Evolutionary conservation across 2,888 invertebrate genomes (phyloP).

Genomic region (Hermodice carunculata): DNA sequence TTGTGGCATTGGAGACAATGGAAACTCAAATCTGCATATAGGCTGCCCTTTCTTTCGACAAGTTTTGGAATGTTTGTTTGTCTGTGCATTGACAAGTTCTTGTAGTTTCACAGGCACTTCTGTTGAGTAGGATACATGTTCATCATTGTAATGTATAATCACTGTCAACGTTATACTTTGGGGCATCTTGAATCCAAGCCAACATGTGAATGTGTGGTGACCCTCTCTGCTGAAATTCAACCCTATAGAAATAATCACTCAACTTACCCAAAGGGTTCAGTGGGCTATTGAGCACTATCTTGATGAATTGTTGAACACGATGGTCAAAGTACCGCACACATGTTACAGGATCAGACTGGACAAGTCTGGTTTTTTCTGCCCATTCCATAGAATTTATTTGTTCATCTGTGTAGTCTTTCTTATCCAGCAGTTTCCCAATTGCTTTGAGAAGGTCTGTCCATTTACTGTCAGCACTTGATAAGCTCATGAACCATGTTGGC

Average conservation of each 20-base stretch:
- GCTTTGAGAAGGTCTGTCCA: conserved; percentile 23
- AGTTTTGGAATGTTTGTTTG: no score
- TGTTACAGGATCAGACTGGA: conserved; percentile 40
- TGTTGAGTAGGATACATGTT: no score
- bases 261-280: background rate
- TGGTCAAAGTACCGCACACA: conserved; percentile 38
- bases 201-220: background rate
- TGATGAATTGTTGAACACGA: conserved; percentile 34
- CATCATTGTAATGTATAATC: no score
- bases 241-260: background rate
- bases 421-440: conserved; percentile 19
- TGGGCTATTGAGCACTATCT: background rate
- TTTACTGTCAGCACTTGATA: conserved; percentile 8
- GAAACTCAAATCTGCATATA: no score
- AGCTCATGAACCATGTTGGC: background rate
- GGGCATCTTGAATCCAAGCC: background rate
- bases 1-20: no score
- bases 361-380: conserved; percentile 34
- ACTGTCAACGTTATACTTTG: background rate
- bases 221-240: background rate
- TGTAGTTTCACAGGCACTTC: no score
- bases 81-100: no score
- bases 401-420: background rate
- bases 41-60: no score
- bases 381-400: conserved; percentile 27